Base-by-base conservation (phyloP, 2,113 vertebrate species). In the Thamnophis sirtalis region DNA sequence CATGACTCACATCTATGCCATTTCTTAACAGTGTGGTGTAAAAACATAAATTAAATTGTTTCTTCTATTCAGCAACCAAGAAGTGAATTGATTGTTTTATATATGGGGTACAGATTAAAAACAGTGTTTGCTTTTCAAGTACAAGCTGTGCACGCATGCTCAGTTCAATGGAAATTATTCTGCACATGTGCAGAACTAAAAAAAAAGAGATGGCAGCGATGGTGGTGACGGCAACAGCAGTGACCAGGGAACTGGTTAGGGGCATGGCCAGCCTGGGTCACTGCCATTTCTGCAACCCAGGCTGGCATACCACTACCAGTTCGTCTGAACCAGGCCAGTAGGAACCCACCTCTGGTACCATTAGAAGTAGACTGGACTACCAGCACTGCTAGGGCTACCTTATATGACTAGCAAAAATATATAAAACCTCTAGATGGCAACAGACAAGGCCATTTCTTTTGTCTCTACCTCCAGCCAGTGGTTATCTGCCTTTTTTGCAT, bases 41-140 rank as follows among this genome's bases (percentile, higher is more conserved):
- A 9, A 7, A 84, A 6, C n/a, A 91, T 87, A 15, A 60, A 26
- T 91, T 89, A 38, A 51, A 4, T 13, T 4, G 87, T 48, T 24
- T 89, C 13, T 55, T 73, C 49, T 3, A 53, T 90, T 94, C 80
- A 92, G 6, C 21, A 91, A 95, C 24, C 7, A 92, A 33, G 89
- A 89, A 63, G 49, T 85, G 21, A 54, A 3, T 73, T 92, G 89
- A 89, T 93, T 0, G 0, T 11, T 63, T 88, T 87, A 3, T 0
- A 21, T 51, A 90, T 54, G 22, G 87, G 87, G 84, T 92, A 28
- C 87, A 54, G 80, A 63, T 8, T 90, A 1, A 24, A 89, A 92
- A 85, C 24, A 19, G 17, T 28, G n/a, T 91, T 94, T 1, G 54
- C 7, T 89, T 88, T 91, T 68, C 53, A n/a, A 55, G 43, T 58